phyloP scores from a whole-genome alignment of 2,797 vertebrate species.

The Fundulus diaphanus region DNA sequence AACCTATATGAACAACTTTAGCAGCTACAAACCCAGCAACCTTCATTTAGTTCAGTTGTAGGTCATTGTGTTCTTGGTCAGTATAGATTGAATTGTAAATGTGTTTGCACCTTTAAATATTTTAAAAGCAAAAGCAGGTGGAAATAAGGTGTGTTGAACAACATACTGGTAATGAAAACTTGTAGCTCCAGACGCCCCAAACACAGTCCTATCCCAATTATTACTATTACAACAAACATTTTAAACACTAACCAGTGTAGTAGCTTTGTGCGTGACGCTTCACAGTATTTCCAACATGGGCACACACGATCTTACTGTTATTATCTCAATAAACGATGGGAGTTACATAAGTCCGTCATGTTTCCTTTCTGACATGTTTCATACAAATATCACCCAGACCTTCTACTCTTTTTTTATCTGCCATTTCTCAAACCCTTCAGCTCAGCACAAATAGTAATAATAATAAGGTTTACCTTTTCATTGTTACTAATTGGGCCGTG shows the following conservation, averaged over 20 bases:
- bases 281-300: background rate
- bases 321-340: too few relatives aligned
- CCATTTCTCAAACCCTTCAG: too few relatives aligned
- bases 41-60: conserved; percentile 4
- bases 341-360: too few relatives aligned
- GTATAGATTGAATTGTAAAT: background rate
- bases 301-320: background rate
- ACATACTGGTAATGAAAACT: background rate
- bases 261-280: background rate
- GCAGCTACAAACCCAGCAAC: background rate
- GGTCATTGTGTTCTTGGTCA: background rate
- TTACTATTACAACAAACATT: background rate
- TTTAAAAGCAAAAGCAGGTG: background rate
- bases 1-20: background rate
- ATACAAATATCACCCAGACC: background rate
- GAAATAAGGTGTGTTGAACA: background rate
- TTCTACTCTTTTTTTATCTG: background rate
- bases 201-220: background rate
- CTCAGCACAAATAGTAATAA: background rate
- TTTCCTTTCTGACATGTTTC: too few relatives aligned
- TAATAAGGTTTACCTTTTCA: background rate
- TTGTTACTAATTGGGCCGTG: too few relatives aligned
- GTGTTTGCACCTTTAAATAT: background rate
- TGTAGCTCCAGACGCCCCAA: background rate
- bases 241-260: background rate